Evolutionary conservation across 2,113 vertebrate genomes (phyloP).

Genomic region (Mandrillus leucophaeus): DNA sequence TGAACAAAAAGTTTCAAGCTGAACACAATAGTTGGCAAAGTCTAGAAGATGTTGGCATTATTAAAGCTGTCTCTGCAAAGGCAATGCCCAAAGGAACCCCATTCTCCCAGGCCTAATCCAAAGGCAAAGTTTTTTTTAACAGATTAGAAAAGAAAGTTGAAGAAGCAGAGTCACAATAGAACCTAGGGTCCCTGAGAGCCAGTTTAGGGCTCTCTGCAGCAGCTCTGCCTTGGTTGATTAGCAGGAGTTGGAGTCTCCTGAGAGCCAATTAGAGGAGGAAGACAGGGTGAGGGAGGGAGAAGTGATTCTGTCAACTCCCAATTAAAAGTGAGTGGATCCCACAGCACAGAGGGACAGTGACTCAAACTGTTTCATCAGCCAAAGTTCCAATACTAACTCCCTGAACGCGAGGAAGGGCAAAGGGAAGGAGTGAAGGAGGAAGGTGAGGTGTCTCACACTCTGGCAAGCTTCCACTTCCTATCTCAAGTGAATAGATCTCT

Average conservation of each 20-base stretch:
- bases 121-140: slow-evolving; percentile 49
- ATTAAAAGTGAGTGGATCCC: slow-evolving; percentile 69
- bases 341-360: neutral
- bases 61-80: neutral
- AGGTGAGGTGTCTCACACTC: neutral
- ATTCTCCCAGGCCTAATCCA: slow-evolving; percentile 34
- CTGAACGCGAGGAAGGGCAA: slow-evolving; percentile 5
- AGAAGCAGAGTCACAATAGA: neutral
- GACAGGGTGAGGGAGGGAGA: neutral
- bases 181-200: neutral
- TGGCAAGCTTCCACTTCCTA: slow-evolving; percentile 44
- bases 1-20: slow-evolving; percentile 1
- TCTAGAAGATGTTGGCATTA: neutral
- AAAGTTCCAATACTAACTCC: slow-evolving; percentile 48
- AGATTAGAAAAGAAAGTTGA: slow-evolving; percentile 56
- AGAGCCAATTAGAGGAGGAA: slow-evolving; percentile 70
- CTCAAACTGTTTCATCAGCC: slow-evolving; percentile 66
- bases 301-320: slow-evolving; percentile 42
- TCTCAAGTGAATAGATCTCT: slow-evolving; percentile 35
- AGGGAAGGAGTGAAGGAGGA: neutral
- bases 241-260: slow-evolving; percentile 3
- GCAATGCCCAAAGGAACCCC: slow-evolving; percentile 36
- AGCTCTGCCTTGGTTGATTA: slow-evolving; percentile 11
- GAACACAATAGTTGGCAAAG: slow-evolving; percentile 31
- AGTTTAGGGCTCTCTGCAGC: neutral